Conservation (phyloP, 2,888 invertebrate species). For the Tetragonula carbonaria region DNA sequence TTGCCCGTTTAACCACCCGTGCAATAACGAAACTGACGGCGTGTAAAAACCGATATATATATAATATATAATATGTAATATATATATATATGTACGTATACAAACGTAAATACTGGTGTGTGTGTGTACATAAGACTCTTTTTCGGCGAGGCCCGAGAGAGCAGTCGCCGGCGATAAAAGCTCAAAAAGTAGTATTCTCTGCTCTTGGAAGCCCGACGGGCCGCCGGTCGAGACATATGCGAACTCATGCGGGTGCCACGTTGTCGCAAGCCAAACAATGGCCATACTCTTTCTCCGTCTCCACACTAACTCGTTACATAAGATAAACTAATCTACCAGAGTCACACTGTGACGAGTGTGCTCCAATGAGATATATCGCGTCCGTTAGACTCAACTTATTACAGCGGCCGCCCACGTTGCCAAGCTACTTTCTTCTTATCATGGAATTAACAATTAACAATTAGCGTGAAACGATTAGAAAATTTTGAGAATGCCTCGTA, state of each 20-base stretch:
- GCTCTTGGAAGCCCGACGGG: too few species aligned
- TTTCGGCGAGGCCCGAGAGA: not conserved
- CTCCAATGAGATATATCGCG: constrained; percentile 44
- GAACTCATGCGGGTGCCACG: constrained; percentile 64
- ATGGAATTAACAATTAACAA: not conserved
- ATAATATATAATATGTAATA: too few species aligned
- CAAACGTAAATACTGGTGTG: too few species aligned
- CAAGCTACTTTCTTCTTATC: constrained; percentile 1
- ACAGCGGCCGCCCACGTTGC: constrained; percentile 28
- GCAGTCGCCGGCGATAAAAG: not conserved
- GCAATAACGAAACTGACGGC: not conserved
- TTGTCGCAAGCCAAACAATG: constrained; percentile 59
- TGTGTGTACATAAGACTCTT: not conserved
- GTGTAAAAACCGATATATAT: not conserved
- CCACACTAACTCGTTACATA: constrained; percentile 58
- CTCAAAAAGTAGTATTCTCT: not conserved
- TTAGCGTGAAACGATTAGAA: not conserved
- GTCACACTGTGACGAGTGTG: constrained; percentile 27
- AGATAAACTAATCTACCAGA: constrained; percentile 69
- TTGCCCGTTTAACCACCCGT: not conserved
- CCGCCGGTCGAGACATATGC: constrained; percentile 19
- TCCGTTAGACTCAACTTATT: constrained; percentile 39
- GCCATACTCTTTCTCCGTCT: constrained; percentile 59
- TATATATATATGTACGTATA: too few species aligned
- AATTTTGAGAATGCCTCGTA: too few species aligned